A percentile compares a stretch with the other conserved stretches of the same genome.
phyloP scores from a whole-genome alignment of 2,113 vertebrate species.

The Coregonus clupeaformis region DNA sequence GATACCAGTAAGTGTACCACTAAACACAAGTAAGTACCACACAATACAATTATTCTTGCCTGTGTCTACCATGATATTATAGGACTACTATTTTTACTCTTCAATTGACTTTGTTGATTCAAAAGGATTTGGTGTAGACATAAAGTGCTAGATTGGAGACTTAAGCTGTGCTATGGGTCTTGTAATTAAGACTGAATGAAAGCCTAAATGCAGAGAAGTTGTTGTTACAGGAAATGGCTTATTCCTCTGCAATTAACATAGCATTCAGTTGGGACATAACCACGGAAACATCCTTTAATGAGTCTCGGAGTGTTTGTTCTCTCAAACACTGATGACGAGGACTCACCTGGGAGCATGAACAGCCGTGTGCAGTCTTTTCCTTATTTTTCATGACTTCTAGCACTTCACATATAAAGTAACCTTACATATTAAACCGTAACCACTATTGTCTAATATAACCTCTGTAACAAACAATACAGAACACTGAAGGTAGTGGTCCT shows the following conservation, averaged over 20 bases:
- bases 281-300: background rate
- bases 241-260: constrained; percentile 38
- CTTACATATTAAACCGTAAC: no score
- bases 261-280: constrained; percentile 18
- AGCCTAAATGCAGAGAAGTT: constrained; percentile 25
- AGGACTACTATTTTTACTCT: background rate
- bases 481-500: no score
- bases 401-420: no score
- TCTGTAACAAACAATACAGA: no score
- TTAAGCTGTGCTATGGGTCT: constrained; percentile 2
- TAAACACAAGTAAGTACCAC: background rate
- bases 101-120: background rate
- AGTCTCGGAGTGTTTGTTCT: constrained; percentile 4
- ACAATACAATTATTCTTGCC: background rate
- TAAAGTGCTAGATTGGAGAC: background rate
- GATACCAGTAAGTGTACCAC: background rate
- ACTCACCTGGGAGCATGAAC: no score
- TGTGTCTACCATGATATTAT: no score
- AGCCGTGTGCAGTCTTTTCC: no score
- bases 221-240: constrained; percentile 35
- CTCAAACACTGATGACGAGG: background rate
- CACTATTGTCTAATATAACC: no score
- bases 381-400: no score
- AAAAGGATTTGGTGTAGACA: background rate
- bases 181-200: constrained; percentile 10